Base-by-base conservation (phyloP, 2,888 invertebrate species). In the Dryomyza anilis region DNA sequence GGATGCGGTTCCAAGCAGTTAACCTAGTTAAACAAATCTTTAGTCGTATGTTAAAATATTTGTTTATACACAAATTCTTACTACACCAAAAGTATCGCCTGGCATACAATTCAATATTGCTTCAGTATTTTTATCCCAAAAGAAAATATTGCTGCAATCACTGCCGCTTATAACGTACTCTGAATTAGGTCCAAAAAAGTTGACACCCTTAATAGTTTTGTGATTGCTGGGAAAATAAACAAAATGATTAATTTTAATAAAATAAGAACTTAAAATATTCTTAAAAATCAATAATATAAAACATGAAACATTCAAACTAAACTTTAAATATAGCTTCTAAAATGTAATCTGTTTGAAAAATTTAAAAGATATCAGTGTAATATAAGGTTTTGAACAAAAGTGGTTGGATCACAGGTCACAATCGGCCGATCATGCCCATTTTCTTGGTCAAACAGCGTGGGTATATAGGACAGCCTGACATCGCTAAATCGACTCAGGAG, bases 1-100 rank as follows among this genome's bases (percentile, higher is more conserved):
- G 97, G 97, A 84, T 98, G 97, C 0, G 94, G 90, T 78, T 96
- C 96, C 78, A 97, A 85, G 72, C 94, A 94, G 84, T 97, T 98
- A 1, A 82, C 78, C 78, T 78, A 36, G 36, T 39, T 55, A 56
- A 58, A 23, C 5, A 27, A 57, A 23, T 12, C 52, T 59, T 12
- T 57, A 12, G 5, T 56, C 29, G 23, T 2, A 50, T 55, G 19
- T 55, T 30, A 12, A 36, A 55, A 14, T 50, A 36, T 29, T 61
- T 33, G 30, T 36, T 36, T 50, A 50, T 1, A 2, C 25, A 48
- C 1, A 33, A 19, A 33, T 21, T 70, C 74, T 75, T 65, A 95
- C 96, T 82, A 95, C 93, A 66, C 94, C 95, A 71, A 88, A 88
- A 70, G 86, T 86, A 81, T 96, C 95, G 0, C 91, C 96, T 68